phyloP scores from a whole-genome alignment of 1,140 invertebrate genomes.

The Metopolophium dirhodum region DNA sequence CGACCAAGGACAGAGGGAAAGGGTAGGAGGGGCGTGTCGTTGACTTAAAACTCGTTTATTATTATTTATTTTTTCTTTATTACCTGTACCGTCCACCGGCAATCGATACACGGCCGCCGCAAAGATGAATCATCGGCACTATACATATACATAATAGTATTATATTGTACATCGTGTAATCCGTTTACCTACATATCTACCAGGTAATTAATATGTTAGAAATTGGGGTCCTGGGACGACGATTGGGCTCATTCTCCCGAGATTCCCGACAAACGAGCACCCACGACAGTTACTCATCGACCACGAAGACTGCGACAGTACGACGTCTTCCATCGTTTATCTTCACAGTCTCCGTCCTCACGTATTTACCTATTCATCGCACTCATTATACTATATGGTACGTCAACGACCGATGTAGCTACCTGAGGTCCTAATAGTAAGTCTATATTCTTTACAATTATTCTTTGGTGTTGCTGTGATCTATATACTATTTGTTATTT shows the following conservation, averaged over 20 bases:
- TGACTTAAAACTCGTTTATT: constrained; percentile 46
- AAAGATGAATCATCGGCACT: constrained; percentile 17
- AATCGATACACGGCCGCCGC: not conserved
- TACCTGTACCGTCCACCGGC: not conserved
- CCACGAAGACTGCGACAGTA: not conserved
- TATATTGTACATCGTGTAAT: not conserved
- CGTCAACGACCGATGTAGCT: not conserved
- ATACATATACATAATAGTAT: not conserved
- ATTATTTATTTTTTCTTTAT: constrained; percentile 6
- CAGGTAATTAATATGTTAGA: not conserved
- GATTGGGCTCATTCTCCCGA: not conserved
- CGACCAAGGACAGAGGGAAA: not conserved
- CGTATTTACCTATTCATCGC: not conserved
- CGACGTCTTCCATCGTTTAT: not conserved
- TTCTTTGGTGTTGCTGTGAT: not conserved
- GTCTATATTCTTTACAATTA: not conserved
- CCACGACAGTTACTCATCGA: not conserved
- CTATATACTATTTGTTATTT: not conserved
- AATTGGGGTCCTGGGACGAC: not conserved
- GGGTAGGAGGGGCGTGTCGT: not conserved
- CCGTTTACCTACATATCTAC: not conserved
- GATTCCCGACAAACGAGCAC: not conserved
- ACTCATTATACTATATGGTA: not conserved
- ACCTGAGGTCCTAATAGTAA: not conserved
- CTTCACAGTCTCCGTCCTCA: not conserved